Percentiles rank a stretch among this genome's conserved stretches.
These are phyloP conservation scores for Odontomyia ornata DNA, from an alignment of 2,888 invertebrate species.

Conservation along the genomic window DNA sequence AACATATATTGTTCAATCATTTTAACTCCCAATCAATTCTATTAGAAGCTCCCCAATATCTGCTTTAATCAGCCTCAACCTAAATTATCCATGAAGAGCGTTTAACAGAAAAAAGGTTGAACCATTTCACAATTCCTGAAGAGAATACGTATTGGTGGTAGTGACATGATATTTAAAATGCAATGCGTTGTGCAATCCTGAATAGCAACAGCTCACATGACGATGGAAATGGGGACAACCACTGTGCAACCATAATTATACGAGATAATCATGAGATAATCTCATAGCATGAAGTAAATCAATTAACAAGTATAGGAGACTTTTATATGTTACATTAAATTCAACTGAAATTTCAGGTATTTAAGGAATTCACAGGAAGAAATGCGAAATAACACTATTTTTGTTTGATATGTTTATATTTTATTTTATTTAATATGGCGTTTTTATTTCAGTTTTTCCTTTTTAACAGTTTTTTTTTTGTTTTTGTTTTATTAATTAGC, in stretches of 20 bases:
- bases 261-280: conserved; percentile 19
- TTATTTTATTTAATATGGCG: not conserved
- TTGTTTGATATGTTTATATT: conserved; percentile 26
- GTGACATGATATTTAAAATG: not conserved
- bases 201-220: not conserved
- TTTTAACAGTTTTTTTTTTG: not conserved
- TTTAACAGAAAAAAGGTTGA: not conserved
- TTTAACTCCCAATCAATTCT: not conserved
- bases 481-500: not conserved
- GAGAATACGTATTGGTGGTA: not conserved
- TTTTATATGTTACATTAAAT: not conserved
- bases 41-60: not conserved
- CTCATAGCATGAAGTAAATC: not conserved
- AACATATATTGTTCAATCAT: not conserved
- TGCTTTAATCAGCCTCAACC: not conserved
- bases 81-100: not conserved
- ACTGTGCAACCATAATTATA: conserved; percentile 9
- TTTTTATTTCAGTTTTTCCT: not conserved
- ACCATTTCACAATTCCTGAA: not conserved
- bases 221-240: not conserved
- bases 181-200: no score
- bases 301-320: not conserved
- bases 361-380: not conserved
- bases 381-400: not conserved
- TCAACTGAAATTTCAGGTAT: not conserved